Conservation (phyloP, 2,113 vertebrate genomes). For the Vimba vimba region DNA sequence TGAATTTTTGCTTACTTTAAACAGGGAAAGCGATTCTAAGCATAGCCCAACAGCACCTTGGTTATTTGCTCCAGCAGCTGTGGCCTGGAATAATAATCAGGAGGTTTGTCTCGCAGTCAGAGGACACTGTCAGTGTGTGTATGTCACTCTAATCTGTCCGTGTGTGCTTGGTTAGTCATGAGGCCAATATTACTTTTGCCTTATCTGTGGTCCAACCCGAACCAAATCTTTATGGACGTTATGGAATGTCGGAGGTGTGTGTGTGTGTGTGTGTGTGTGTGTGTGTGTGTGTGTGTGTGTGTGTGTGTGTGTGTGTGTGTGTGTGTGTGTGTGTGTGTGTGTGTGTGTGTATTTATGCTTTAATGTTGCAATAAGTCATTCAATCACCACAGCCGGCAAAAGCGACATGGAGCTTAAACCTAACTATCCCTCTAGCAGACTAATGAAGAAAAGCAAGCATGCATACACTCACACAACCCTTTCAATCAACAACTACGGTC, state of each 20-base stretch:
- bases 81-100: constrained; percentile 72
- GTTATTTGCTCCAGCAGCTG: constrained; percentile 67
- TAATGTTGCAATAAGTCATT: constrained; percentile 20
- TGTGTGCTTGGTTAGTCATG: constrained; percentile 32
- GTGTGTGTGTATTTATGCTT: constrained; percentile 9
- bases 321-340: not conserved
- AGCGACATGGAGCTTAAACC: constrained; percentile 12
- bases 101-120: constrained; percentile 55
- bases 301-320: not conserved
- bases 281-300: not conserved
- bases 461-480: not conserved
- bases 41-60: constrained; percentile 61
- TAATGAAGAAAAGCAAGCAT: not conserved
- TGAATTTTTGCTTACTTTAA: constrained; percentile 70
- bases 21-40: constrained; percentile 66
- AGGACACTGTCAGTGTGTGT: constrained; percentile 37
- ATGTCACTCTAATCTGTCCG: constrained; percentile 37
- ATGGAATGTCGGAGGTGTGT: constrained; percentile 6
- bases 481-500: not conserved
- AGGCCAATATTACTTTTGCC: constrained; percentile 44
- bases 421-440: not conserved
- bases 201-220: constrained; percentile 42
- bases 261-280: not conserved
- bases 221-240: constrained; percentile 4
- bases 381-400: constrained; percentile 11